Conservation (phyloP, 2,797 vertebrate genomes). For the Poecilia wingei region DNA sequence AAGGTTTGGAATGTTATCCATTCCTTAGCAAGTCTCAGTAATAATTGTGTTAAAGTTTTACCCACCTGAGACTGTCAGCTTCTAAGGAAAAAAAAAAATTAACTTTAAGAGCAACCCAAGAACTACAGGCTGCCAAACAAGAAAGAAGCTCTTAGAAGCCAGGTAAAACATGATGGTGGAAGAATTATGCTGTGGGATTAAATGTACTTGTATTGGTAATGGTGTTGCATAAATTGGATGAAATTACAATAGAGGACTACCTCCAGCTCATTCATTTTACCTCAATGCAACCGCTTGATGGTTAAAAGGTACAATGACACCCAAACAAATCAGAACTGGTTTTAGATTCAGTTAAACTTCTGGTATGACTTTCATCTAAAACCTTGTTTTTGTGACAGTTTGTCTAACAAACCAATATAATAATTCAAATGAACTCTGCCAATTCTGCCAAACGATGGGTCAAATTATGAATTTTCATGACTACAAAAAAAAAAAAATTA, state of each 20-base stretch:
- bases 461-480: background rate
- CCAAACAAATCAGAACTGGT: background rate
- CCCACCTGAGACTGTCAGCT: background rate
- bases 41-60: too few relatives aligned
- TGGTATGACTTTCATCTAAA: background rate
- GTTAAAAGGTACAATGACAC: background rate
- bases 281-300: background rate
- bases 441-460: background rate
- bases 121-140: background rate
- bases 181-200: background rate
- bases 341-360: background rate
- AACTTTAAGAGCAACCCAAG: background rate
- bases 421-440: background rate
- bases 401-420: background rate
- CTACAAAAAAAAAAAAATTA: background rate
- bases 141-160: background rate
- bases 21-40: background rate
- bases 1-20: background rate
- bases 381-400: background rate
- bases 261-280: background rate
- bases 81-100: background rate
- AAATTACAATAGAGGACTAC: background rate
- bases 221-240: background rate
- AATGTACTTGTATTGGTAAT: background rate
- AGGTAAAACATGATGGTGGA: background rate